Conservation (phyloP, 2,113 vertebrate species). For the Heliornis fulica region DNA sequence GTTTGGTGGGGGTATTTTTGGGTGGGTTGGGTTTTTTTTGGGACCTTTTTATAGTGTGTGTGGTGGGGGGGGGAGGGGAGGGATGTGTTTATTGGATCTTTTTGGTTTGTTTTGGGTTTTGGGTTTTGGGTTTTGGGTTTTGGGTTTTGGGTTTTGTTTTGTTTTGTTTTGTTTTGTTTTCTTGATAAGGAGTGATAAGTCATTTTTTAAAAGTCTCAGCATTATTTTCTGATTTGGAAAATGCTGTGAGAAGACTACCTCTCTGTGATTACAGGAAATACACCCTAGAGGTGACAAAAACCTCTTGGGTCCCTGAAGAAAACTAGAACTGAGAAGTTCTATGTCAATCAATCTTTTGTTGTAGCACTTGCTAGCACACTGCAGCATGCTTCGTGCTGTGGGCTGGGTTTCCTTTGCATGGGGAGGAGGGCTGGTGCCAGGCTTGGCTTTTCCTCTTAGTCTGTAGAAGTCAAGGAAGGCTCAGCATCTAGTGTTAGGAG, state of each 20-base stretch:
- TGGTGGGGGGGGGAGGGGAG: no score
- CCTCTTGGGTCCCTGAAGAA: neutral
- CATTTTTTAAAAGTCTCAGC: neutral
- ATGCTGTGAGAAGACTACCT: neutral
- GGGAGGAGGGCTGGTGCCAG: neutral
- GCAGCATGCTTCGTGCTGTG: fast-evolving
- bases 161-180: neutral
- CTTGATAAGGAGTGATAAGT: neutral
- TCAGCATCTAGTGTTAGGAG: neutral
- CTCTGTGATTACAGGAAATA: neutral
- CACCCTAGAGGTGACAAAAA: neutral
- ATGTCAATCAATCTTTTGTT: neutral
- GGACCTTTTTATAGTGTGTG: no score
- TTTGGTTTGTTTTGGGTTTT: no score
- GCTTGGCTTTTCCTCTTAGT: neutral
- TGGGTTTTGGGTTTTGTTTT: no score
- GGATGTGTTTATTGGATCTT: no score
- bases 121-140: no score
- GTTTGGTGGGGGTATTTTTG: neutral
- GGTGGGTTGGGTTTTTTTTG: no score
- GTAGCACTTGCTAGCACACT: neutral
- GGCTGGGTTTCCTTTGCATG: neutral
- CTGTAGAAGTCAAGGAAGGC: neutral
- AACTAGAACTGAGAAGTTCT: neutral
- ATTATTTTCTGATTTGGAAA: neutral